Evolutionary conservation across 2,888 invertebrate species (phyloP).

Genomic region (Cephus pygmeus): DNA sequence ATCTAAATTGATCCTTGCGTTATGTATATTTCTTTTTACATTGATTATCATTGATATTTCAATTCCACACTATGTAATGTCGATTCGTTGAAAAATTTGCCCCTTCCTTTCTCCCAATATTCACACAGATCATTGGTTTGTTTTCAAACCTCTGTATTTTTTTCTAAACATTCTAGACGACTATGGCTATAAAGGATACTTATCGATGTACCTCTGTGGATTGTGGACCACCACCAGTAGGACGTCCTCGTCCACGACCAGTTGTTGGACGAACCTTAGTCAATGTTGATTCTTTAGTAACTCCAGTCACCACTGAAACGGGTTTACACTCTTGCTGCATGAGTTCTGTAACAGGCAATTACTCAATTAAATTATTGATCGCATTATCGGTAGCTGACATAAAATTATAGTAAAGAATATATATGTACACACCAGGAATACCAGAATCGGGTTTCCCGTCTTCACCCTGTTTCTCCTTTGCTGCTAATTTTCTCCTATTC

Average conservation of each 20-base stretch:
- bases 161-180: background rate
- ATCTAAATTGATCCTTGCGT: background rate
- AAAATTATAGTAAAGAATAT: background rate
- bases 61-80: background rate
- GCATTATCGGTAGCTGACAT: background rate
- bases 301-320: slow-evolving; percentile 36
- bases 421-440: slow-evolving; percentile 36
- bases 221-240: slow-evolving; percentile 41
- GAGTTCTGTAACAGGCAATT: slow-evolving; percentile 33
- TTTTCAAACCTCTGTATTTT: background rate
- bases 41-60: background rate
- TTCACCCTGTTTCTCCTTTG: slow-evolving; percentile 57
- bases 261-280: slow-evolving; percentile 37
- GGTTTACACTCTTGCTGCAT: slow-evolving; percentile 43
- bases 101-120: background rate
- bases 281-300: slow-evolving; percentile 43
- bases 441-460: slow-evolving; percentile 39
- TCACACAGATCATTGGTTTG: background rate
- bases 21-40: background rate
- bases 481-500: slow-evolving; percentile 63
- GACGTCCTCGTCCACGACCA: slow-evolving; percentile 46
- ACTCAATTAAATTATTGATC: background rate
- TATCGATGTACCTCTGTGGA: slow-evolving; percentile 59
- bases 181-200: slow-evolving; percentile 19
- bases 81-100: background rate